Conservation (phyloP, 1,140 invertebrate genomes). For the Harpegnathos saltator region DNA sequence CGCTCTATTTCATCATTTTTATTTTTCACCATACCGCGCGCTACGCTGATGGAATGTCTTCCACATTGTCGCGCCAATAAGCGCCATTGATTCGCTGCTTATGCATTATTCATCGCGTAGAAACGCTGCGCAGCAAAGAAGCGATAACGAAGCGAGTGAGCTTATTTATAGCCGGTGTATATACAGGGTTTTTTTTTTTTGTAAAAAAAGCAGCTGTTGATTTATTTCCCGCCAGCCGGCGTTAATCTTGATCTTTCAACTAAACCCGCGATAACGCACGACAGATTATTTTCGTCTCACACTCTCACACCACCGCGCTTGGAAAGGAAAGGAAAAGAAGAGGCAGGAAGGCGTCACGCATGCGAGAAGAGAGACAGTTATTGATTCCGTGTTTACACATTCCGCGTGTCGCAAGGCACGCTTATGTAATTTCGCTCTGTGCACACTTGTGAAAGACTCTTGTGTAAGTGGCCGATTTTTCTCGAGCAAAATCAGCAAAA, state of each 20-base stretch:
- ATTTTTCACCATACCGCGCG: constrained; percentile 57
- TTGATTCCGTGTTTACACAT: too few relatives aligned
- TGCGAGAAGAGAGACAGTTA: too few relatives aligned
- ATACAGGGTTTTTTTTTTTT: neutral
- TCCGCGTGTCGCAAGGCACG: too few relatives aligned
- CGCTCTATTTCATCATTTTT: constrained; percentile 56
- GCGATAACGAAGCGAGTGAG: neutral
- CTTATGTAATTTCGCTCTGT: too few relatives aligned
- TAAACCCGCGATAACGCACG: too few relatives aligned
- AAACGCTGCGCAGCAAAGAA: constrained; percentile 18
- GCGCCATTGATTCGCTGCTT: neutral
- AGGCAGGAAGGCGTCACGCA: too few relatives aligned
- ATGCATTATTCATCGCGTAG: neutral
- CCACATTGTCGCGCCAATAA: neutral
- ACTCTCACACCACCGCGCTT: too few relatives aligned
- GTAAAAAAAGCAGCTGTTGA: constrained; percentile 11
- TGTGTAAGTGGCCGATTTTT: neutral
- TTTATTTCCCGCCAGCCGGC: neutral
- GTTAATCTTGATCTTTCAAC: too few relatives aligned
- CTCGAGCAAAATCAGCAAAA: neutral
- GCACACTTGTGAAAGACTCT: neutral
- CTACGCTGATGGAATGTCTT: constrained; percentile 14
- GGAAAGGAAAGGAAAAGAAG: too few relatives aligned
- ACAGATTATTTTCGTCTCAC: too few relatives aligned
- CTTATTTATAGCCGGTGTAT: neutral